These are phyloP conservation scores for Parapsyche elsis DNA, from an alignment of 1,140 invertebrate species.

Conservation along the genomic window DNA sequence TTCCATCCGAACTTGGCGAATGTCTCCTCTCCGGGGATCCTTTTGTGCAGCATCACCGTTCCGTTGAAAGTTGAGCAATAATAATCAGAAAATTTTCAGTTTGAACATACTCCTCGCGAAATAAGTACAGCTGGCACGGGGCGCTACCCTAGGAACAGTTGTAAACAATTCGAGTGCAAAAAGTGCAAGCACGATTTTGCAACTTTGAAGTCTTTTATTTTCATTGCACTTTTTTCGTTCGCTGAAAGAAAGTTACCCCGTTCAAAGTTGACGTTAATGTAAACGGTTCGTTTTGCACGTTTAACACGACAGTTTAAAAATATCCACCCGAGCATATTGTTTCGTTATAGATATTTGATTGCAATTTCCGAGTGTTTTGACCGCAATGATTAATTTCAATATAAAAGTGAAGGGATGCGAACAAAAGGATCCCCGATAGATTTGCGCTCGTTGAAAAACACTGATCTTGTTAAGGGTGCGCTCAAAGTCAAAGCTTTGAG, in stretches of 20 bases:
- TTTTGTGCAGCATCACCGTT: constrained; percentile 28
- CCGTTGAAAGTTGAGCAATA: neutral
- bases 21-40: constrained; percentile 27
- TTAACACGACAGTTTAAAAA: no score
- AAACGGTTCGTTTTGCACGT: neutral
- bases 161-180: neutral
- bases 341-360: neutral
- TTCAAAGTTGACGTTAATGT: neutral
- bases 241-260: neutral
- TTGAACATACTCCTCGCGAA: constrained; percentile 10
- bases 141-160: neutral
- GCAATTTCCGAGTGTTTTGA: neutral
- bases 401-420: constrained; percentile 18
- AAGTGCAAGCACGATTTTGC: neutral
- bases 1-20: constrained; percentile 19
- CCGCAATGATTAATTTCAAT: constrained; percentile 29
- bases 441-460: constrained; percentile 3
- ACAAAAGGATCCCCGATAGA: constrained; percentile 27
- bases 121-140: constrained; percentile 23
- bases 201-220: neutral
- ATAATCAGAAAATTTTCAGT: constrained; percentile 31
- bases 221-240: neutral
- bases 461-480: constrained; percentile 35
- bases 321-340: neutral
- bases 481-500: constrained; percentile 40